These are phyloP conservation scores for Sprattus sprattus DNA, from an alignment of 2,113 vertebrate species.

Conservation along the genomic window DNA sequence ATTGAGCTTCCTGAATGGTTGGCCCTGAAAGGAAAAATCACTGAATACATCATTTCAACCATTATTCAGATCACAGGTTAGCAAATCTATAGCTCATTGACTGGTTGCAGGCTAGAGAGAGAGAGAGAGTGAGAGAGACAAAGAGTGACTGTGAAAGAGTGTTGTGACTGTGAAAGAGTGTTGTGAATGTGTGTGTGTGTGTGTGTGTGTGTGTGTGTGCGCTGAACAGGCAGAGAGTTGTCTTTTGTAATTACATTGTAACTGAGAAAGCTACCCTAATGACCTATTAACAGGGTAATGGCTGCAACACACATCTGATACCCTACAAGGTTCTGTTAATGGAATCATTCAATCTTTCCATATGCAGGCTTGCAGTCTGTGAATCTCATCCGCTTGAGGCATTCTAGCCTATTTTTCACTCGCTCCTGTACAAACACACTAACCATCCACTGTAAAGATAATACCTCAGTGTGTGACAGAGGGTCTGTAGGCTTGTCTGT, in stretches of 20 bases:
- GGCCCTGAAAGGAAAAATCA: not conserved
- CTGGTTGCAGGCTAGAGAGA: not conserved
- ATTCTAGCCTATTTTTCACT: not conserved
- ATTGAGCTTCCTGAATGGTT: not conserved
- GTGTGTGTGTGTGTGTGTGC: not conserved
- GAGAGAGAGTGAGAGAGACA: not conserved
- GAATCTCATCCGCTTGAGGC: not conserved
- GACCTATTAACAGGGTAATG: not conserved
- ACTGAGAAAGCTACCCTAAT: not conserved
- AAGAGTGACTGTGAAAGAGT: not conserved
- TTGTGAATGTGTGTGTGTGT: not conserved
- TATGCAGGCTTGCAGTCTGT: not conserved
- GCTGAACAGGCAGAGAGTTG: not conserved
- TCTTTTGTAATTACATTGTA: not conserved
- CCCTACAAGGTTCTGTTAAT: not conserved
- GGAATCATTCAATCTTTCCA: not conserved
- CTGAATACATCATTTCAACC: not conserved
- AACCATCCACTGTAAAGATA: not conserved
- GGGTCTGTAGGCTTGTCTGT: too few relatives aligned
- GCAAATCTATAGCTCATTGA: not conserved
- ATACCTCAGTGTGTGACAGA: not conserved
- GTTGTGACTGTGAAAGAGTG: not conserved
- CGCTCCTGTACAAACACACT: not conserved
- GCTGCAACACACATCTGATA: not conserved
- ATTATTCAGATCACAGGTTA: slow-evolving; percentile 4